phyloP scores from a whole-genome alignment of 1,140 invertebrate species.

The Pissodes strobi region DNA sequence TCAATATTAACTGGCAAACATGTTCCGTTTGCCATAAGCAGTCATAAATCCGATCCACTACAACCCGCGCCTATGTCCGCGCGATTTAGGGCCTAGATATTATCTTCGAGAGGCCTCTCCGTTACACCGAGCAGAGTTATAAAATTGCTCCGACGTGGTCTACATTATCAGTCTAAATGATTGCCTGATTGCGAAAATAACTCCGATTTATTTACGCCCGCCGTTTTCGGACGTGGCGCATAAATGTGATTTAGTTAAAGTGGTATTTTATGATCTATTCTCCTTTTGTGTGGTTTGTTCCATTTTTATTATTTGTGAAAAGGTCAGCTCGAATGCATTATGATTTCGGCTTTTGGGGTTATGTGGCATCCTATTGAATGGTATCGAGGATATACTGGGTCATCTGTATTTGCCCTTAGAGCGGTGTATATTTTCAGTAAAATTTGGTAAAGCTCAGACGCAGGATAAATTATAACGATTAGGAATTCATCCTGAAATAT shows the following conservation, averaged over 20 bases:
- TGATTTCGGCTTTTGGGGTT: neutral
- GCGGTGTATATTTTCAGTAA: too few relatives aligned
- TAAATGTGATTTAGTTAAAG: slow-evolving; percentile 16
- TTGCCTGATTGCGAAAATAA: slow-evolving; percentile 15
- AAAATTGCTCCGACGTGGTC: slow-evolving; percentile 15
- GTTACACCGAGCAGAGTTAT: slow-evolving; percentile 3
- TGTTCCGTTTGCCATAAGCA: too few relatives aligned
- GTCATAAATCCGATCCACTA: too few relatives aligned
- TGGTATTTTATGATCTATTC: slow-evolving; percentile 9
- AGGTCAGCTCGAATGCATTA: neutral
- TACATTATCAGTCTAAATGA: slow-evolving; percentile 19
- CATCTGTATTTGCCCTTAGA: too few relatives aligned
- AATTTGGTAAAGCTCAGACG: too few relatives aligned
- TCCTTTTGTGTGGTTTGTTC: neutral
- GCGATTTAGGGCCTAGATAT: too few relatives aligned
- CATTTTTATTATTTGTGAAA: neutral
- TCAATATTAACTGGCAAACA: too few relatives aligned
- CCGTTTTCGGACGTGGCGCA: slow-evolving; percentile 19
- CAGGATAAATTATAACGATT: too few relatives aligned
- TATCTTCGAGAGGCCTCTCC: slow-evolving; percentile 9
- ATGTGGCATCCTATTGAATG: too few relatives aligned
- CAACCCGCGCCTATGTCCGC: too few relatives aligned
- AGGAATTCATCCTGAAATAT: too few relatives aligned
- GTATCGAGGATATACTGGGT: too few relatives aligned
- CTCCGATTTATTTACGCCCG: slow-evolving; percentile 12